phyloP scores from a whole-genome alignment of 2,888 invertebrate genomes.

The Eilema depressum region DNA sequence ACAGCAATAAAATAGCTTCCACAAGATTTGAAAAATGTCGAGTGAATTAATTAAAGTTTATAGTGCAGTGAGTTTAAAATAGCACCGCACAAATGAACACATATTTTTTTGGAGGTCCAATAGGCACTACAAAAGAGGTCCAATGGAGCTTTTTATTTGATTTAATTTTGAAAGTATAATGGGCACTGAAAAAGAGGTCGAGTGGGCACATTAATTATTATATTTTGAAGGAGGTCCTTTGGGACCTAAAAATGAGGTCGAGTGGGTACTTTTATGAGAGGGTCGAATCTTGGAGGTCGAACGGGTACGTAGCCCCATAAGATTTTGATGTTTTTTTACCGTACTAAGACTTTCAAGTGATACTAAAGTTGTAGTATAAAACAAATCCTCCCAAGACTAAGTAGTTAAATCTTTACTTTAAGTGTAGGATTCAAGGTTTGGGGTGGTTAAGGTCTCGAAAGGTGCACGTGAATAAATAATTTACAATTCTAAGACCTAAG shows the following conservation, averaged over 20 bases:
- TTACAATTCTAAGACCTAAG: slow-evolving; percentile 43
- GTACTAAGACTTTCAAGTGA: slow-evolving; percentile 20
- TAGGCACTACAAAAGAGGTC: too few relatives aligned
- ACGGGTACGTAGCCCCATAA: too few relatives aligned
- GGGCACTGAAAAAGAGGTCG: too few relatives aligned
- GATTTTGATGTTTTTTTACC: slow-evolving; percentile 28
- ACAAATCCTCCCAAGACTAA: slow-evolving; percentile 33
- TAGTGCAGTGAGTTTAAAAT: slow-evolving; percentile 15
- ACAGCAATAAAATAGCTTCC: not conserved
- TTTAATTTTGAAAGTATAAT: too few relatives aligned
- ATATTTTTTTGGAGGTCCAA: too few relatives aligned
- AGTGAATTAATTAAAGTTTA: not conserved
- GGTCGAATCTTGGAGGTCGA: too few relatives aligned
- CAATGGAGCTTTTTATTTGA: too few relatives aligned
- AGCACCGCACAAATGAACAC: too few relatives aligned
- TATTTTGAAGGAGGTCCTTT: too few relatives aligned
- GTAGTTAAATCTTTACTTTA: slow-evolving; percentile 43
- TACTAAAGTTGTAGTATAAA: slow-evolving; percentile 32
- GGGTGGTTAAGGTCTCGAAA: slow-evolving; percentile 36
- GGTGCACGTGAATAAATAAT: slow-evolving; percentile 47
- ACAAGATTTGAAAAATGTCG: slow-evolving; percentile 13
- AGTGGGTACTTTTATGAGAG: too few relatives aligned
- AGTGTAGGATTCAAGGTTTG: slow-evolving; percentile 42
- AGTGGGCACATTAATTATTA: too few relatives aligned
- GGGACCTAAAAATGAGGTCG: too few relatives aligned